phyloP scores from a whole-genome alignment of 1,140 invertebrate genomes.

The Drosophila murphyi region DNA sequence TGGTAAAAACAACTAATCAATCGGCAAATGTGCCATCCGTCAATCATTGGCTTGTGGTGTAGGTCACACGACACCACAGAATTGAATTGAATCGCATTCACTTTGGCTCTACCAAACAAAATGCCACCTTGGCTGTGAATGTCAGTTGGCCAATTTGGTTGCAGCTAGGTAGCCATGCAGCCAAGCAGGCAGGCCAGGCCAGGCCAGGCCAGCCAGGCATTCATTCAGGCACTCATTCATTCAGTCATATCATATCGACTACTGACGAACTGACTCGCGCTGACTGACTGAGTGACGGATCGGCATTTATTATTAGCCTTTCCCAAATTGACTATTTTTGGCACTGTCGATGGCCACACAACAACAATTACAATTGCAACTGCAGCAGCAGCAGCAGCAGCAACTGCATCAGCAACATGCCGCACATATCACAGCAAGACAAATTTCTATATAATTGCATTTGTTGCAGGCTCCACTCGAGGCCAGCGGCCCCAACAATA shows the following conservation, averaged over 20 bases:
- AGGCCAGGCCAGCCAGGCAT: too few relatives aligned
- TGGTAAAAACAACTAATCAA: constrained; percentile 83
- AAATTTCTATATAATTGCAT: constrained; percentile 83
- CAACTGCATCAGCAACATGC: constrained; percentile 68
- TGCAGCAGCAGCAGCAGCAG: constrained; percentile 8
- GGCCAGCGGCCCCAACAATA: constrained; percentile 32
- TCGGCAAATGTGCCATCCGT: constrained; percentile 82
- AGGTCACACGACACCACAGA: constrained; percentile 77
- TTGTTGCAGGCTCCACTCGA: constrained; percentile 68
- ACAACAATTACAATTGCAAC: constrained; percentile 23
- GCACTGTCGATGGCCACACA: constrained; percentile 75
- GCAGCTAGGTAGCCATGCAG: neutral
- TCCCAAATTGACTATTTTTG: constrained; percentile 82
- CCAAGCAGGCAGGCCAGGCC: too few relatives aligned
- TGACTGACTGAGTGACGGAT: constrained; percentile 7
- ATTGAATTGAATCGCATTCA: constrained; percentile 73
- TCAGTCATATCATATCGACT: constrained; percentile 43
- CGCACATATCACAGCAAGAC: constrained; percentile 81
- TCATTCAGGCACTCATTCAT: constrained; percentile 49
- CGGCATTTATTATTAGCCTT: constrained; percentile 81
- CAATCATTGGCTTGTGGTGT: constrained; percentile 74
- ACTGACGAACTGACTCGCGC: constrained; percentile 55
- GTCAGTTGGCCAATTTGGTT: constrained; percentile 77
- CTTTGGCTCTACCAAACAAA: constrained; percentile 61
- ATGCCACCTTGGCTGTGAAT: constrained; percentile 81